A percentile compares a stretch with the other conserved stretches of the same genome.
These are phyloP conservation scores for Anisognathus igniventris DNA, from an alignment of 2,797 vertebrate species.

Conservation along the genomic window DNA sequence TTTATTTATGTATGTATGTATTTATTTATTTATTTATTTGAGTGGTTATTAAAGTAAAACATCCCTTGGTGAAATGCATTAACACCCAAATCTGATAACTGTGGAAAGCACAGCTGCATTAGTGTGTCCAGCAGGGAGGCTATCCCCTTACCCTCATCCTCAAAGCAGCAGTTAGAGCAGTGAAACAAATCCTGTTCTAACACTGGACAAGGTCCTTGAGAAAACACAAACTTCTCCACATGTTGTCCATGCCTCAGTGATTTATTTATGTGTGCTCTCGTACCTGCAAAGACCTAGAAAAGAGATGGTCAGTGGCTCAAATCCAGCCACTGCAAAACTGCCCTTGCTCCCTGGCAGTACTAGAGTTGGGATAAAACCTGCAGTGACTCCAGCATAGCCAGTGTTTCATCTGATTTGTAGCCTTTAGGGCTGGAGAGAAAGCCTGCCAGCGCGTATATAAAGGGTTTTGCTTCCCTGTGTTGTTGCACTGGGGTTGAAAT, in stretches of 20 bases:
- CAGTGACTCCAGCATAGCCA: background rate
- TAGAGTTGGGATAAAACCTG: background rate
- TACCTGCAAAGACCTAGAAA: background rate
- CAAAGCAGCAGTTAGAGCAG: background rate
- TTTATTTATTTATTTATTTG: constrained; percentile 13
- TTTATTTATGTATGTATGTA: background rate
- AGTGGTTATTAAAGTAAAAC: background rate
- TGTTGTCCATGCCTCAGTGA: background rate
- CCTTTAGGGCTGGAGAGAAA: background rate
- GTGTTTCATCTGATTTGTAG: background rate
- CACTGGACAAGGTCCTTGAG: background rate
- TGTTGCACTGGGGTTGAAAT: background rate
- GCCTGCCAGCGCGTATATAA: background rate
- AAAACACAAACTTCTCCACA: fast-evolving
- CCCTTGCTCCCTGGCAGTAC: background rate
- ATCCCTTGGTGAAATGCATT: background rate
- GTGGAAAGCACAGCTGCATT: background rate
- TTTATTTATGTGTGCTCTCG: background rate
- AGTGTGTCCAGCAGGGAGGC: background rate
- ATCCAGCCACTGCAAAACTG: background rate
- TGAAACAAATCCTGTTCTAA: background rate
- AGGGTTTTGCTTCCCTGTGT: background rate
- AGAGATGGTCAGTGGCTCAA: background rate
- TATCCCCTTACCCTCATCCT: background rate
- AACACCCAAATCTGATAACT: background rate